Conservation (phyloP, 1,140 invertebrate genomes). For the Drosophila nigrodunni region DNA sequence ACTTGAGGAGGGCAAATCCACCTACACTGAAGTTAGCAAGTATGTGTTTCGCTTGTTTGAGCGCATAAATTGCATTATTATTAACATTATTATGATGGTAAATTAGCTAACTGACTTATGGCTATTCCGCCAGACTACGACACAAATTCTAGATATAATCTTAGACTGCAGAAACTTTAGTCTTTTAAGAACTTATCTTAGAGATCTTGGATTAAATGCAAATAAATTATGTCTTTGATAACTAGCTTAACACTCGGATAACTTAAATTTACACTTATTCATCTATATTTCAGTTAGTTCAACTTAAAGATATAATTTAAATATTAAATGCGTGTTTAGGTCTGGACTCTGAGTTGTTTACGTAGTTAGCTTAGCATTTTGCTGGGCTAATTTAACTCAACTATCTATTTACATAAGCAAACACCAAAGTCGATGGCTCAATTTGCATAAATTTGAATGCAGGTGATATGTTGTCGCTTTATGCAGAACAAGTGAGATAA, state of each 20-base stretch:
- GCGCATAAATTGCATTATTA: conserved; percentile 48
- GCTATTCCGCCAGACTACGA: background rate
- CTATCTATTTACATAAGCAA: conserved; percentile 55
- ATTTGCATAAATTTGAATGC: conserved; percentile 72
- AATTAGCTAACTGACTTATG: conserved; percentile 28
- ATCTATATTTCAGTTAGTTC: background rate
- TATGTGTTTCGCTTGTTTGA: conserved; percentile 17
- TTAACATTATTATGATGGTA: conserved; percentile 30
- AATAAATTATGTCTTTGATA: no score
- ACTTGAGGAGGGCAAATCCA: background rate
- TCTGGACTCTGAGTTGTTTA: background rate
- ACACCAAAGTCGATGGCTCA: conserved; percentile 42
- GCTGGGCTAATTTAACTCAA: conserved; percentile 64
- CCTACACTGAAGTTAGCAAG: background rate
- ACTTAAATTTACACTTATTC: background rate
- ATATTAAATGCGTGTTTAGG: conserved; percentile 3
- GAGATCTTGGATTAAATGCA: no score
- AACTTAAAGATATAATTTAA: background rate
- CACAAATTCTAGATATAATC: background rate
- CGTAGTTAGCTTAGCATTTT: conserved; percentile 22
- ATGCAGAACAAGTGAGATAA: conserved; percentile 7
- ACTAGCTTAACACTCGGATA: background rate
- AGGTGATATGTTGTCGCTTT: conserved; percentile 5
- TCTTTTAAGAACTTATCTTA: background rate
- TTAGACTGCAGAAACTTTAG: background rate